phyloP scores from a whole-genome alignment of 2,797 vertebrate species.

The Sarcophilus harrisii region DNA sequence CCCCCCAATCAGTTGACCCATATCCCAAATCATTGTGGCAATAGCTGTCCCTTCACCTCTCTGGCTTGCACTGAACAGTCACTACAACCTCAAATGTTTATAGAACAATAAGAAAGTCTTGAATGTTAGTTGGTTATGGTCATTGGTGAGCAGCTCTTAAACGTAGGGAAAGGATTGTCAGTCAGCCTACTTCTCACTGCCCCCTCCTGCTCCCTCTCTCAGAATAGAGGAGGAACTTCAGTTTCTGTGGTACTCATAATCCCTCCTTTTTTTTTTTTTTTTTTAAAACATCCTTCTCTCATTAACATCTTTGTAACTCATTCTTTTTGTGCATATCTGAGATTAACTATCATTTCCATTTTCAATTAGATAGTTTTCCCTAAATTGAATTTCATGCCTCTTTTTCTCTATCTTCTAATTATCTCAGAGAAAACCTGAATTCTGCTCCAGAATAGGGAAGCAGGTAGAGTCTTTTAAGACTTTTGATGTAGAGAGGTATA shows the following conservation, averaged over 20 bases:
- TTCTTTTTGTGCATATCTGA: not conserved
- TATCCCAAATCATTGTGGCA: not conserved
- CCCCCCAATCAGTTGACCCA: not conserved
- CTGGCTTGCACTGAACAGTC: not conserved
- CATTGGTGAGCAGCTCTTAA: not conserved
- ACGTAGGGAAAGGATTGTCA: not conserved
- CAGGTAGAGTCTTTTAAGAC: not conserved
- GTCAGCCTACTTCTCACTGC: not conserved
- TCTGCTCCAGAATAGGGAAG: not conserved
- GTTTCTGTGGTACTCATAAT: not conserved
- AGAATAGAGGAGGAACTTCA: no score
- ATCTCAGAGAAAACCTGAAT: not conserved
- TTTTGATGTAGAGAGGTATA: not conserved
- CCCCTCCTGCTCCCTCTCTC: no score
- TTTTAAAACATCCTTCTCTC: not conserved
- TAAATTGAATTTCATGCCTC: not conserved
- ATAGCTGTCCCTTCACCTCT: not conserved
- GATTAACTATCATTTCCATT: not conserved
- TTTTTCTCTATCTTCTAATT: constrained; percentile 7
- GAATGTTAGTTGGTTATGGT: not conserved
- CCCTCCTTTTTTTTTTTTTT: not conserved
- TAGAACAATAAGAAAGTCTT: not conserved
- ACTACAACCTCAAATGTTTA: not conserved
- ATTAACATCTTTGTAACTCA: not conserved
- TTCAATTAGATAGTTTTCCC: not conserved